Evolutionary conservation across 2,113 vertebrate genomes (phyloP).

Genomic region (Arenaria interpres): DNA sequence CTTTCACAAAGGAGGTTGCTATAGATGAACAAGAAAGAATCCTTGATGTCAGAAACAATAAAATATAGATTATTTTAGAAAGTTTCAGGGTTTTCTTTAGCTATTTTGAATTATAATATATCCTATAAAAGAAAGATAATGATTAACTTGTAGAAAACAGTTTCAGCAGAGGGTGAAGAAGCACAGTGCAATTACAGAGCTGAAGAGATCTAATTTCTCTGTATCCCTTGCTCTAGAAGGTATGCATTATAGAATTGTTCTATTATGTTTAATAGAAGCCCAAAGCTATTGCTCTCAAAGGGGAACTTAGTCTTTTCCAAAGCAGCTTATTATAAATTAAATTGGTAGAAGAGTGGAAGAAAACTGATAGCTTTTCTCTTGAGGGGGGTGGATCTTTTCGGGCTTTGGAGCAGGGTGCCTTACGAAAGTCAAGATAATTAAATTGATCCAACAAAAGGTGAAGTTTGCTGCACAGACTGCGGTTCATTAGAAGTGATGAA

Average conservation of each 20-base stretch:
- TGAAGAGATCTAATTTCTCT: background rate
- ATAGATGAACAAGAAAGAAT: background rate
- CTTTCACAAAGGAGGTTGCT: background rate
- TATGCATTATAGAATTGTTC: background rate
- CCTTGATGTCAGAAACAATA: background rate
- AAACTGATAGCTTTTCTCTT: background rate
- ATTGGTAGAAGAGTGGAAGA: background rate
- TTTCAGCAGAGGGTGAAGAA: background rate
- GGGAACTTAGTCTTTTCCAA: background rate
- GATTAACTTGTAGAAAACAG: background rate
- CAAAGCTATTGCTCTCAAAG: background rate
- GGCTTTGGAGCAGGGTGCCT: background rate
- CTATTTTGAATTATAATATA: background rate
- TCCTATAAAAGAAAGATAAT: background rate
- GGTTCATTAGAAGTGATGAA: background rate
- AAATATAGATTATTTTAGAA: background rate
- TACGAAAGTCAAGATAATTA: background rate
- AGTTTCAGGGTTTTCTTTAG: background rate
- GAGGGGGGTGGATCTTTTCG: rapidly evolving
- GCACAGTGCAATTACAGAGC: background rate
- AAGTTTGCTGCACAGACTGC: background rate
- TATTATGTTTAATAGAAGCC: background rate
- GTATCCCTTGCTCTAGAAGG: background rate
- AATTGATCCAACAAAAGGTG: background rate
- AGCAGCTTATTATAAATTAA: background rate